These are phyloP conservation scores for Calypte anna DNA, from an alignment of 2,113 vertebrate genomes.

Conservation along the genomic window DNA sequence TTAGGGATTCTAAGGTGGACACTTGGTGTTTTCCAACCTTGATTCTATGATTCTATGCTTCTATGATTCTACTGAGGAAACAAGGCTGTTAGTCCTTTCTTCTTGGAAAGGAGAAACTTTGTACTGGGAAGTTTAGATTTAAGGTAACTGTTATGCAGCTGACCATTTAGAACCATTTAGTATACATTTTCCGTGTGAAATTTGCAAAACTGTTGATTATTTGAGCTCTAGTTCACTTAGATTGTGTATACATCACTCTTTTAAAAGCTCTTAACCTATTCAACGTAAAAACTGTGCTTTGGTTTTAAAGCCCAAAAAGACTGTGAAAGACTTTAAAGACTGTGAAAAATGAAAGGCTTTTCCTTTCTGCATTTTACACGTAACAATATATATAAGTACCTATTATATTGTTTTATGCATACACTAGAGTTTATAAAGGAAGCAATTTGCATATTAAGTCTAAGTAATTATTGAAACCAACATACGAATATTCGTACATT, in stretches of 20 bases:
- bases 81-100: not conserved
- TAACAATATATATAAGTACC: not conserved
- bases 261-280: slow-evolving; percentile 1
- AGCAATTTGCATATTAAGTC: not conserved
- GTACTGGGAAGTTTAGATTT: not conserved
- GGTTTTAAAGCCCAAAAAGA: not conserved
- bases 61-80: not conserved
- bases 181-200: not conserved
- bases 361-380: not conserved
- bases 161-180: not conserved
- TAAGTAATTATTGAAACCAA: not conserved
- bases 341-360: not conserved
- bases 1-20: too few relatives aligned
- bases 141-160: not conserved
- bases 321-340: not conserved
- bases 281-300: not conserved
- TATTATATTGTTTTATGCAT: not conserved
- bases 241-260: not conserved
- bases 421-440: not conserved
- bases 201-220: not conserved
- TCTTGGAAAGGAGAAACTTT: not conserved
- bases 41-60: too few relatives aligned
- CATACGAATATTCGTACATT: not conserved
- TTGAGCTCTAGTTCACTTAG: not conserved
- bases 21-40: too few relatives aligned